Conservation (phyloP, 2,113 vertebrate species). For the Chamaea fasciata region DNA sequence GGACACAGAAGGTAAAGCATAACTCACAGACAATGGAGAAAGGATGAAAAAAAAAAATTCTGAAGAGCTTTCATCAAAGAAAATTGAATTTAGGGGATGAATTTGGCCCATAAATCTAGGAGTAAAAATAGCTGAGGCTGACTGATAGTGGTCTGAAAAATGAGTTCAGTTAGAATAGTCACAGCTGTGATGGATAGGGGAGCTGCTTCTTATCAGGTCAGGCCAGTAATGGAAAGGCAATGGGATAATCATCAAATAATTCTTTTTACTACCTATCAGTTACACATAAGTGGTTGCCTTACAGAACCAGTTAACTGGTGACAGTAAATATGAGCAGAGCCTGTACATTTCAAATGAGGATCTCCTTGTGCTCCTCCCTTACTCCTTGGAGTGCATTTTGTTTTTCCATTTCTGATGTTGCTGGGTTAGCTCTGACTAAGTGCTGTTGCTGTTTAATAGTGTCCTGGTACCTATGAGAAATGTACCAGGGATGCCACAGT, state of each 20-base stretch:
- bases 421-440: not conserved
- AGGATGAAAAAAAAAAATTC: not conserved
- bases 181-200: slow-evolving; percentile 44
- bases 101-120: slow-evolving; percentile 56
- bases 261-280: slow-evolving; percentile 61
- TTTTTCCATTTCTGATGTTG: not conserved
- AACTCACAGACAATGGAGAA: slow-evolving; percentile 40
- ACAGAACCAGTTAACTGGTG: slow-evolving; percentile 52
- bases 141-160: slow-evolving; percentile 62
- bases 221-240: slow-evolving; percentile 63
- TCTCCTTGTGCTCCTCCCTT: not conserved
- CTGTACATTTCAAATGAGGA: not conserved
- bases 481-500: not conserved
- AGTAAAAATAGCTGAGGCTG: slow-evolving; percentile 65
- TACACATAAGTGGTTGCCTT: slow-evolving; percentile 54
- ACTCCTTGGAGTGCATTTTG: not conserved
- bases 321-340: slow-evolving; percentile 32
- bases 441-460: not conserved
- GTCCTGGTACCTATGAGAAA: not conserved
- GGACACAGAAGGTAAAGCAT: slow-evolving; percentile 35
- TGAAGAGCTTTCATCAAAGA: slow-evolving; percentile 57
- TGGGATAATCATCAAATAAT: slow-evolving; percentile 62
- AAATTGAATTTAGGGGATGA: slow-evolving; percentile 62
- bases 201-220: slow-evolving; percentile 61
- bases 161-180: slow-evolving; percentile 42